phyloP scores from a whole-genome alignment of 1,140 invertebrate species.

The Heliconius eleuchia region DNA sequence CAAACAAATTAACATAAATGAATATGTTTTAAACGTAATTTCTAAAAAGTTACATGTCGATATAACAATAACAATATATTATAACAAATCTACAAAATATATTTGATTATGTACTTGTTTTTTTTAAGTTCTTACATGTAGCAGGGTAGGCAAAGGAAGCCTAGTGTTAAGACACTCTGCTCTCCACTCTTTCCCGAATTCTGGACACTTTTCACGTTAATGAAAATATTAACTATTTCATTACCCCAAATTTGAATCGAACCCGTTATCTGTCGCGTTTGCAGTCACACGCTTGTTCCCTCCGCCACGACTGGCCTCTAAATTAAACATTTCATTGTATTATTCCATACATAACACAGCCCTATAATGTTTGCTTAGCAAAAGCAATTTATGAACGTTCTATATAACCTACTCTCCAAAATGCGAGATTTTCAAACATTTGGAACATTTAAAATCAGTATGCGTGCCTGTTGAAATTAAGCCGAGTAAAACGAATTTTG shows the following conservation, averaged over 20 bases:
- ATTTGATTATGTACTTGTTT: background rate
- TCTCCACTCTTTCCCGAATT: no score
- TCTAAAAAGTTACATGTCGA: background rate
- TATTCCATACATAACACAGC: background rate
- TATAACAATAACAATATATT: background rate
- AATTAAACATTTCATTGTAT: background rate
- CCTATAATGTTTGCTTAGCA: background rate
- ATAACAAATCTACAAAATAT: background rate
- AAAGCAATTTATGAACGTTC: background rate
- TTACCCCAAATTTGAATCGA: no score
- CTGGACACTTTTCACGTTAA: no score
- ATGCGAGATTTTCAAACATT: conserved; percentile 15
- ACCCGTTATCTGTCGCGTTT: no score
- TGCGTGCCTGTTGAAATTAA: conserved; percentile 8
- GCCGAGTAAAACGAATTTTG: background rate
- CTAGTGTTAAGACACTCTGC: no score
- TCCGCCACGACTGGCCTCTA: no score
- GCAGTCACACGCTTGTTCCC: no score
- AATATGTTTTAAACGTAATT: background rate
- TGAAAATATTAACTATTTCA: no score
- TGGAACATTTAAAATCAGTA: background rate
- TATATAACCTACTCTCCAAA: conserved; percentile 3
- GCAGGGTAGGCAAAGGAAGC: no score
- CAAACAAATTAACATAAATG: background rate
- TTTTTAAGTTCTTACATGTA: no score